These are phyloP conservation scores for Eledona agricola DNA, from an alignment of 2,888 invertebrate genomes.

Conservation along the genomic window DNA sequence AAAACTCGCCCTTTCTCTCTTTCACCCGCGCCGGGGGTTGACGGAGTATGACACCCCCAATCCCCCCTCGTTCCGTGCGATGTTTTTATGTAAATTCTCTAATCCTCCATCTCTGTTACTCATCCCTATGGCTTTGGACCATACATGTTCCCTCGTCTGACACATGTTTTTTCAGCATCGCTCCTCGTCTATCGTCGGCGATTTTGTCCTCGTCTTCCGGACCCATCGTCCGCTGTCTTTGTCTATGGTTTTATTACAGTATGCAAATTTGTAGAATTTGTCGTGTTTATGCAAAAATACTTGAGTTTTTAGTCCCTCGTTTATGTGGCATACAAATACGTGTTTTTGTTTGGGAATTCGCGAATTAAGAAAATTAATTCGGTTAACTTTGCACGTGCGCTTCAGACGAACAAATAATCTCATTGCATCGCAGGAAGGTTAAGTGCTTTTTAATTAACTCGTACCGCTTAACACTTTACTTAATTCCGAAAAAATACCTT, in stretches of 20 bases:
- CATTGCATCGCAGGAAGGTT: slow-evolving; percentile 34
- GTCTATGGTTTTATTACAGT: slow-evolving; percentile 49
- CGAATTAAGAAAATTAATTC: slow-evolving; percentile 57
- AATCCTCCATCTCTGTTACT: slow-evolving; percentile 52
- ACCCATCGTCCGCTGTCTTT: slow-evolving; percentile 22
- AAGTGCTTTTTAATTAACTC: slow-evolving; percentile 38
- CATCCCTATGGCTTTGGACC: slow-evolving; percentile 54
- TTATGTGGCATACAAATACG: slow-evolving; percentile 54
- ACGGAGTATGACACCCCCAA: slow-evolving; percentile 40
- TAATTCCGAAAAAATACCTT: slow-evolving; percentile 2
- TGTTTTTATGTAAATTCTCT: slow-evolving; percentile 54
- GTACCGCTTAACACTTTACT: slow-evolving; percentile 29
- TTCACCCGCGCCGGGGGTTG: slow-evolving; percentile 49
- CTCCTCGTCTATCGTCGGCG: slow-evolving; percentile 44
- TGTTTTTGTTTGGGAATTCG: slow-evolving; percentile 55
- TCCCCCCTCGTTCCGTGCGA: slow-evolving; percentile 41
- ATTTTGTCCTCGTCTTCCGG: slow-evolving; percentile 33
- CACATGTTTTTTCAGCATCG: slow-evolving; percentile 56
- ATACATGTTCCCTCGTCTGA: slow-evolving; percentile 55
- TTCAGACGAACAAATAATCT: slow-evolving; percentile 28
- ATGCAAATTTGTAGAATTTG: slow-evolving; percentile 59
- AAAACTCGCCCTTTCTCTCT: slow-evolving; percentile 55
- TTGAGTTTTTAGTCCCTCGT: slow-evolving; percentile 53
- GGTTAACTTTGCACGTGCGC: slow-evolving; percentile 41
- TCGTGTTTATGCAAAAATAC: slow-evolving; percentile 60